A percentile compares a stretch with the other conserved stretches of the same genome.
phyloP scores from a whole-genome alignment of 2,888 invertebrate species.

The Phytoseiulus persimilis region DNA sequence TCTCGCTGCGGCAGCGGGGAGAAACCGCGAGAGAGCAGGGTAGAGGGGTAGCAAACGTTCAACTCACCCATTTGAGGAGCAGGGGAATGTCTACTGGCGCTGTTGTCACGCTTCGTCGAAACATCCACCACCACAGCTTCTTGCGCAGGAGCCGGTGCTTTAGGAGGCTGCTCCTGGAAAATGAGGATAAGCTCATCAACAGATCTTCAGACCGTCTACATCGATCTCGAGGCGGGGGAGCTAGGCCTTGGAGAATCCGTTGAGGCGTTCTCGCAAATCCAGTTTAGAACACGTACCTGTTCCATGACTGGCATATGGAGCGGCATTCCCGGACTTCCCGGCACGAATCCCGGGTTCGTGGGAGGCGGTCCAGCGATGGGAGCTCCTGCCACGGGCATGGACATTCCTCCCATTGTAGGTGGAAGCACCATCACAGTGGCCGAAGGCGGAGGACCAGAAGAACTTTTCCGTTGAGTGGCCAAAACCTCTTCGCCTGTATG shows the following conservation, averaged over 20 bases:
- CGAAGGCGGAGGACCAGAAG: neutral
- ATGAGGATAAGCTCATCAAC: neutral
- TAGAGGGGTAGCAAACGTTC: no score
- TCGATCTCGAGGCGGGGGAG: no score
- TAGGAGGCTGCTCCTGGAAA: neutral
- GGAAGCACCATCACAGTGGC: neutral
- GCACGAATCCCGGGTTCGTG: neutral
- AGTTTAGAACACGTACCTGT: neutral
- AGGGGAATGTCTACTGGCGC: neutral
- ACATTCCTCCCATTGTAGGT: neutral
- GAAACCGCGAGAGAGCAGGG: neutral
- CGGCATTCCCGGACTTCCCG: neutral
- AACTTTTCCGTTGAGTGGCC: neutral
- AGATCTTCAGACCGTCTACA: no score
- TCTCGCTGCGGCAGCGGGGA: neutral
- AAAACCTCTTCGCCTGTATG: neutral
- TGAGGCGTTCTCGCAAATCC: no score
- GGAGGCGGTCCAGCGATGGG: neutral
- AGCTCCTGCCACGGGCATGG: neutral
- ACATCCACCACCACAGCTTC: neutral
- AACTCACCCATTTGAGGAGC: neutral
- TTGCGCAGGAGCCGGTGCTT: neutral
- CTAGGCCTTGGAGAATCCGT: no score
- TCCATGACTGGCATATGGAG: neutral
- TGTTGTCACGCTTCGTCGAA: neutral